phyloP scores from a whole-genome alignment of 2,113 vertebrate genomes.

The Macroglossus sobrinus region DNA sequence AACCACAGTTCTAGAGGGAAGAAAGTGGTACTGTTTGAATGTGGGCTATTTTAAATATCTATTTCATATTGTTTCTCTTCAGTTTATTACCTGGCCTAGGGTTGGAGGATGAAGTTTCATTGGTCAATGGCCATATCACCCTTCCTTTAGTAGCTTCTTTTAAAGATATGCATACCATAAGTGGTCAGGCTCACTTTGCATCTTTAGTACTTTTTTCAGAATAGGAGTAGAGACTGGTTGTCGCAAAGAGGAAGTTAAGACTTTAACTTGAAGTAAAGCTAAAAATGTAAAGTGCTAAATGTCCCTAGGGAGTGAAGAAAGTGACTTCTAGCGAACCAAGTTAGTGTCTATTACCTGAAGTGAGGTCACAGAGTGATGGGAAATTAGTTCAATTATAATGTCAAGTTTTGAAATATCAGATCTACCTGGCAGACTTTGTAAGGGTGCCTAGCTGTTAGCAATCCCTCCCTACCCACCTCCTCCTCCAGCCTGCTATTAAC shows the following conservation, averaged over 20 bases:
- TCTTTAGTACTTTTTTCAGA: background rate
- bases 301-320: background rate
- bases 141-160: background rate
- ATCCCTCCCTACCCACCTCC: background rate
- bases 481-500: background rate
- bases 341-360: conserved; percentile 22
- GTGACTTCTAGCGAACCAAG: background rate
- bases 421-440: background rate
- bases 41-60: background rate
- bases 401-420: conserved; percentile 37
- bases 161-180: background rate
- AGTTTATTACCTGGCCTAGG: background rate
- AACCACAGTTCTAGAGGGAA: background rate
- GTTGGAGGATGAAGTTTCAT: background rate
- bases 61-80: background rate
- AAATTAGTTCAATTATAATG: conserved; percentile 32
- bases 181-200: background rate
- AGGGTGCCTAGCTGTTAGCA: background rate
- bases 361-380: conserved; percentile 30
- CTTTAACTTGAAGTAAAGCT: background rate
- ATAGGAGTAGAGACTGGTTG: background rate
- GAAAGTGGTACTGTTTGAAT: background rate
- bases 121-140: background rate
- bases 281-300: conserved; percentile 38
- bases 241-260: conserved; percentile 63